Conservation (phyloP, 2,888 invertebrate genomes). For the Eristalis pertinax region DNA sequence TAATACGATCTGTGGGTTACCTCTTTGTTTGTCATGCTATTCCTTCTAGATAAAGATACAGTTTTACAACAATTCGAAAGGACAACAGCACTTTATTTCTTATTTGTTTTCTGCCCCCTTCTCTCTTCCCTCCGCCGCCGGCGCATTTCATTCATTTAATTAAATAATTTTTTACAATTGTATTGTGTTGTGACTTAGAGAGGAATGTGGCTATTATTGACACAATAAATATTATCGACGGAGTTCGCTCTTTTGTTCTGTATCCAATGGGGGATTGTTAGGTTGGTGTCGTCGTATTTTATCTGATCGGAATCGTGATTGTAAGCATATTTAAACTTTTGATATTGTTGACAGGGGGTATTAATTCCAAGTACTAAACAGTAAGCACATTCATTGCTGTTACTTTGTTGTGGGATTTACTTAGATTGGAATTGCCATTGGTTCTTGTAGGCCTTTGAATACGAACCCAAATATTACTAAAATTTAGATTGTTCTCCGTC, state of each 20-base stretch:
- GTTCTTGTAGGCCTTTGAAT: too few relatives aligned
- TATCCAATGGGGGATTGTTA: background rate
- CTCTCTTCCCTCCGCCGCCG: too few relatives aligned
- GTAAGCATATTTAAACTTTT: background rate
- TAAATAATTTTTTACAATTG: slow-evolving; percentile 60
- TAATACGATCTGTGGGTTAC: slow-evolving; percentile 69
- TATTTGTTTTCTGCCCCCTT: background rate
- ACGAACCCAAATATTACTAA: too few relatives aligned
- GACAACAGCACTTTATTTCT: slow-evolving; percentile 32
- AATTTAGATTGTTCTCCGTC: too few relatives aligned
- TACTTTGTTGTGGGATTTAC: background rate
- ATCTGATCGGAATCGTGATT: slow-evolving; percentile 21
- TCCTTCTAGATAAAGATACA: slow-evolving; percentile 63
- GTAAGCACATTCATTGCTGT: background rate
- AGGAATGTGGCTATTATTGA: slow-evolving; percentile 50
- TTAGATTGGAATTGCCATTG: background rate
- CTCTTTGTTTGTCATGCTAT: slow-evolving; percentile 63
- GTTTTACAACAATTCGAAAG: slow-evolving; percentile 48
- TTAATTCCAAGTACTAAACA: background rate
- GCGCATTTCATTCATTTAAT: slow-evolving; percentile 50
- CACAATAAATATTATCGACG: slow-evolving; percentile 32
- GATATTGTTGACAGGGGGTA: background rate
- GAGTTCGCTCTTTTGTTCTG: slow-evolving; percentile 28
- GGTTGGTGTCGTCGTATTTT: slow-evolving; percentile 17
- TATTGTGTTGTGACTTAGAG: slow-evolving; percentile 34